Evolutionary conservation across 2,888 invertebrate genomes (phyloP).

Genomic region (Zele albiditarsus): DNA sequence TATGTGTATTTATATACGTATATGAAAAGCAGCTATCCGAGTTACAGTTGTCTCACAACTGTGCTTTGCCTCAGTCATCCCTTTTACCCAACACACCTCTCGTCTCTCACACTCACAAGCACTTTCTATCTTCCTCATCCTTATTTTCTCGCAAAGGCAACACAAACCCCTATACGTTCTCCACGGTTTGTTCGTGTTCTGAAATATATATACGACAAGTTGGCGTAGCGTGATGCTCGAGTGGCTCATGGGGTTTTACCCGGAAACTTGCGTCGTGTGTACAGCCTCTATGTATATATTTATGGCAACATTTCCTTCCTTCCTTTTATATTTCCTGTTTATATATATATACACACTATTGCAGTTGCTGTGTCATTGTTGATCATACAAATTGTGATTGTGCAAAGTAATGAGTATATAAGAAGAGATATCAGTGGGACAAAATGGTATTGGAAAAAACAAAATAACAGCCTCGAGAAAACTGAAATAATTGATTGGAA

Average conservation of each 20-base stretch:
- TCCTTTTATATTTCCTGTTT: not conserved
- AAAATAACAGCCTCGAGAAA: no score
- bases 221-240: conserved; percentile 10
- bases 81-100: not conserved
- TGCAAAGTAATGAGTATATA: not conserved
- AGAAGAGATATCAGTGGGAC: not conserved
- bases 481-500: no score
- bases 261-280: conserved; percentile 23
- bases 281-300: not conserved
- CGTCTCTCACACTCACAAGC: not conserved
- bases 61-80: not conserved
- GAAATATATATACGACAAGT: conserved; percentile 13
- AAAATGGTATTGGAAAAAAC: no score
- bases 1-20: not conserved
- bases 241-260: conserved; percentile 11
- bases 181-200: conserved; percentile 7
- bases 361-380: not conserved
- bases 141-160: not conserved
- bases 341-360: not conserved
- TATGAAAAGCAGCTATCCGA: not conserved
- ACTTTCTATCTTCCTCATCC: not conserved
- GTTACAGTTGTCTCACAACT: not conserved
- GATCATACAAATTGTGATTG: not conserved
- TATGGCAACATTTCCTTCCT: conserved; percentile 25
- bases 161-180: conserved; percentile 9